A percentile compares a stretch with the other conserved stretches of the same genome.
Evolutionary conservation across 2,113 vertebrate species (phyloP).

Genomic region (Sporophila hypoxantha): DNA sequence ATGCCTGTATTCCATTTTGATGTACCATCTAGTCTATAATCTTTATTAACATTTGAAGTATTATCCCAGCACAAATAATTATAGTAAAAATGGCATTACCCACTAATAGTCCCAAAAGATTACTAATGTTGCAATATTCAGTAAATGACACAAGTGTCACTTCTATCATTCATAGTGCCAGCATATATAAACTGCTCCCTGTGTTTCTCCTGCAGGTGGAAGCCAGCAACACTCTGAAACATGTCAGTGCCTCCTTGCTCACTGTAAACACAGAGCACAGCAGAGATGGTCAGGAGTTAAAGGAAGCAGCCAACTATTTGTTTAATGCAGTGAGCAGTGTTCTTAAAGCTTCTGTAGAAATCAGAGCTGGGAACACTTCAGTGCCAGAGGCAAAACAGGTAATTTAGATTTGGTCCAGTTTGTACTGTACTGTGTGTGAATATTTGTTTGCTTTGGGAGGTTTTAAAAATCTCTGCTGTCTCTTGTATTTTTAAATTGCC

Average conservation of each 20-base stretch:
- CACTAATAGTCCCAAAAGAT: neutral
- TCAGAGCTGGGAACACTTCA: neutral
- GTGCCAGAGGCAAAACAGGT: conserved; percentile 50
- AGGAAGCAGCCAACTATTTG: conserved; percentile 69
- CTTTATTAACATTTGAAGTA: neutral
- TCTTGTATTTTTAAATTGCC: neutral
- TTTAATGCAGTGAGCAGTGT: conserved; percentile 82
- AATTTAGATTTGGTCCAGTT: neutral
- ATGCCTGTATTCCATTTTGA: neutral
- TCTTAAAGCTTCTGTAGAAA: conserved; percentile 72
- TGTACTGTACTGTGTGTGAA: neutral
- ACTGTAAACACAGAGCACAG: conserved; percentile 49
- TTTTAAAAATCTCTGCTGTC: neutral
- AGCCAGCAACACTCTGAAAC: conserved; percentile 72
- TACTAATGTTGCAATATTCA: neutral
- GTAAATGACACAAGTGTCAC: neutral
- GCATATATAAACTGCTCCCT: neutral
- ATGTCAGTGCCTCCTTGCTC: conserved; percentile 77
- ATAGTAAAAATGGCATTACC: neutral
- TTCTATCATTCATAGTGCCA: neutral
- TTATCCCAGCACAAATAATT: neutral
- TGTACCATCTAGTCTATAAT: neutral
- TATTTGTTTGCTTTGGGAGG: neutral
- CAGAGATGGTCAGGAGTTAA: conserved; percentile 49
- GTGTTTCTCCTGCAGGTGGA: conserved; percentile 65